Evolutionary conservation across 2,113 vertebrate genomes (phyloP).

Genomic region (Arvicanthis niloticus): DNA sequence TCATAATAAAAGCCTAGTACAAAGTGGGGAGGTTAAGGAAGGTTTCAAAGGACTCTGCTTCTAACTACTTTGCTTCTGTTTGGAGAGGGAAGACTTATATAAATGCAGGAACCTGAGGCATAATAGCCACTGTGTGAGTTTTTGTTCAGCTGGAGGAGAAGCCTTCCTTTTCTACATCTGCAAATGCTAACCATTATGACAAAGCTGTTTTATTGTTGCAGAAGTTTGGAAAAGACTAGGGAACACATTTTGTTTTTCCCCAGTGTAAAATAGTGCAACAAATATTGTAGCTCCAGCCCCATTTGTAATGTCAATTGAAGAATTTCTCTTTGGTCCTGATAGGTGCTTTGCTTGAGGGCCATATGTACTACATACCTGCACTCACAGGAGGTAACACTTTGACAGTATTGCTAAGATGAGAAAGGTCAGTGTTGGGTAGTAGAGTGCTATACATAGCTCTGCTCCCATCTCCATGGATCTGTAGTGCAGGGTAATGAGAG

Average conservation of each 20-base stretch:
- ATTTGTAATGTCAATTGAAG: constrained; percentile 42
- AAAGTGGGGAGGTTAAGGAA: neutral
- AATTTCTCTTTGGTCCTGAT: neutral
- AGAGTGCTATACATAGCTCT: neutral
- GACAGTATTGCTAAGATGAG: neutral
- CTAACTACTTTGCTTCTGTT: constrained; percentile 34
- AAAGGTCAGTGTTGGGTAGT: neutral
- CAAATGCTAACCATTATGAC: constrained; percentile 24
- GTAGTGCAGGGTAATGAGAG: neutral
- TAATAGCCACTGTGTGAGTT: constrained; percentile 21
- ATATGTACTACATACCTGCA: neutral
- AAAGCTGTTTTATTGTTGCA: constrained; percentile 58
- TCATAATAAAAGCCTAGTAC: neutral
- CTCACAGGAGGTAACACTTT: neutral
- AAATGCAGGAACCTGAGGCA: constrained; percentile 31
- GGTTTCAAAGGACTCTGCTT: constrained; percentile 25
- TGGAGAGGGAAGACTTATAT: constrained; percentile 3
- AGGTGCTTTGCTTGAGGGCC: neutral
- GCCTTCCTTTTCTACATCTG: constrained; percentile 11
- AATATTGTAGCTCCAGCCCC: constrained; percentile 35
- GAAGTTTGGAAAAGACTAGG: constrained; percentile 55
- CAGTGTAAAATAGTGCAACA: constrained; percentile 36
- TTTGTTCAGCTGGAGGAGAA: constrained; percentile 27
- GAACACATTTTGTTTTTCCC: neutral
- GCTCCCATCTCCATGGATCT: neutral